Evolutionary conservation across 1,140 invertebrate species (phyloP).

Genomic region (Drosophila kanapiae): DNA sequence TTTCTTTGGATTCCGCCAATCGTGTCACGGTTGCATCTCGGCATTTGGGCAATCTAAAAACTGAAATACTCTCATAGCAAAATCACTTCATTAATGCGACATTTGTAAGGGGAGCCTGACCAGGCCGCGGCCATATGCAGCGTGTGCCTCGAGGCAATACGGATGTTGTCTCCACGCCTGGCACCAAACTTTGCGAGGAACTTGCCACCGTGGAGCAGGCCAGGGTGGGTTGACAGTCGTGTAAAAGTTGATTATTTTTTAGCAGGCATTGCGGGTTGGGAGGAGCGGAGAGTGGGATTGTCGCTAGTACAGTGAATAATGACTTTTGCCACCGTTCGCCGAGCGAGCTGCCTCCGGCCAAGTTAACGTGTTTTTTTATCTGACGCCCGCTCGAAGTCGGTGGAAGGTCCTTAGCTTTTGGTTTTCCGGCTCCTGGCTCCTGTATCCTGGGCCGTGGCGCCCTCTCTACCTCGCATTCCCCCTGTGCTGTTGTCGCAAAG

Average conservation of each 20-base stretch:
- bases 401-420: conserved; percentile 47
- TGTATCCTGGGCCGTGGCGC: conserved; percentile 1
- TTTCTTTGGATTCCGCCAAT: no score
- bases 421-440: conserved; percentile 18
- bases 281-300: conserved; percentile 10
- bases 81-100: conserved; percentile 83
- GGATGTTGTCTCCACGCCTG: conserved; percentile 73
- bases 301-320: conserved; percentile 81
- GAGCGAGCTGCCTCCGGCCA: conserved; percentile 66
- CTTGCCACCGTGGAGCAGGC: conserved; percentile 56
- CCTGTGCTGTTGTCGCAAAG: conserved; percentile 66
- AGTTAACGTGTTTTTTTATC: conserved; percentile 74
- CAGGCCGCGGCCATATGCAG: conserved; percentile 67
- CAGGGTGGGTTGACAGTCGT: conserved; percentile 69
- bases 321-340: conserved; percentile 72
- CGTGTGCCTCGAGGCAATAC: conserved; percentile 61
- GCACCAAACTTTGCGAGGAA: conserved; percentile 70
- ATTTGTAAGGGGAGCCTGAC: conserved; percentile 71
- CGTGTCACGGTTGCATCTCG: conserved; percentile 21
- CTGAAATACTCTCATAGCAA: conserved; percentile 50
- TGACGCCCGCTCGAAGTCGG: conserved; percentile 34
- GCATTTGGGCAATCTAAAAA: conserved; percentile 44
- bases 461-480: neutral
- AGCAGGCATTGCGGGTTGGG: conserved; percentile 42
- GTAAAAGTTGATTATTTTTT: conserved; percentile 83